Conservation (phyloP, 2,113 vertebrate species). For the Campylorhamphus procurvoides region DNA sequence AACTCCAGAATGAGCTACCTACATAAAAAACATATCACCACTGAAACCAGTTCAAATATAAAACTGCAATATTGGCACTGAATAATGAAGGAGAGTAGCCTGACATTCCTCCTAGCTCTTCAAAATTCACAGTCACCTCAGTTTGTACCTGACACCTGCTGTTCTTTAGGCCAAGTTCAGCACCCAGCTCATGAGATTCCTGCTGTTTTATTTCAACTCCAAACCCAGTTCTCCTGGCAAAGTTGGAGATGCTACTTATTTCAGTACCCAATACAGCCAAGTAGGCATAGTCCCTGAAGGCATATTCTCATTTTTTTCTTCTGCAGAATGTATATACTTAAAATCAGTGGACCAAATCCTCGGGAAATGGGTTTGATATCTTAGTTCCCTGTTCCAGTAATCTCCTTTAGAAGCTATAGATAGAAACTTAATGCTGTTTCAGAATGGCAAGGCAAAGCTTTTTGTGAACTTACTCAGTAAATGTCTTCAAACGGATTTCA, state of each 20-base stretch:
- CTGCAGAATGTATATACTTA: not conserved
- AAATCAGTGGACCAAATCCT: not conserved
- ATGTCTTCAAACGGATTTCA: not conserved
- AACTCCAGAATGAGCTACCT: not conserved
- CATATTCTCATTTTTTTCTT: not conserved
- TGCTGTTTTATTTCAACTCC: not conserved
- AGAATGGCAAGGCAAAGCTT: not conserved
- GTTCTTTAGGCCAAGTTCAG: not conserved
- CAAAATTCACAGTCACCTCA: not conserved
- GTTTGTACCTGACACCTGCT: accelerated
- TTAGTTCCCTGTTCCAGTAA: not conserved
- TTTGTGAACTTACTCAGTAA: not conserved
- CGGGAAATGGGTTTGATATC: not conserved
- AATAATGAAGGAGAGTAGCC: not conserved
- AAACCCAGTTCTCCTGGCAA: not conserved
- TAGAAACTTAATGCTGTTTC: not conserved
- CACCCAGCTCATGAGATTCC: not conserved
- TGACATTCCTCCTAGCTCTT: not conserved
- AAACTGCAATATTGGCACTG: not conserved
- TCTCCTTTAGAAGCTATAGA: not conserved
- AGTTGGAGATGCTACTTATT: not conserved
- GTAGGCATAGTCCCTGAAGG: not conserved
- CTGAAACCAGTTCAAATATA: not conserved
- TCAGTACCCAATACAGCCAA: accelerated
- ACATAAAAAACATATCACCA: not conserved